phyloP scores from a whole-genome alignment of 2,888 invertebrate species.

The Eristalinus aeneus region DNA sequence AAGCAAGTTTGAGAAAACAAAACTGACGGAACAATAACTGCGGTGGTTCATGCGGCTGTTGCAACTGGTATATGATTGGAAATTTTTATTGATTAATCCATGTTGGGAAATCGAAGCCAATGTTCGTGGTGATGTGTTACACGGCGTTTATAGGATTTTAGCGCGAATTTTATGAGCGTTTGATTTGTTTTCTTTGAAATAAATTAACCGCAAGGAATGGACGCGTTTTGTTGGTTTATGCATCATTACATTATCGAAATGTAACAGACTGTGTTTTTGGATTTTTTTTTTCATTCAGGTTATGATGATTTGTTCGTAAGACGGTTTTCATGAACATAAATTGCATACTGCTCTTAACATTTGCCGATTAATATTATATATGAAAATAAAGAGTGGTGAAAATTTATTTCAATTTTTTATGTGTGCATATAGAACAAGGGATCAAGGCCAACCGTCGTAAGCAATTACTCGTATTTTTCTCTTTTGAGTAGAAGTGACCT shows the following conservation, averaged over 20 bases:
- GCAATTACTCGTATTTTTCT: too few species aligned
- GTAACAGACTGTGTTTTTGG: too few species aligned
- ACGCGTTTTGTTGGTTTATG: not conserved
- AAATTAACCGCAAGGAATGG: not conserved
- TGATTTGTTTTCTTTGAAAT: not conserved
- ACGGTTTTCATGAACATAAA: too few species aligned
- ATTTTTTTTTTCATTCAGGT: not conserved
- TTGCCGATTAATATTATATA: too few species aligned
- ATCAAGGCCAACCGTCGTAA: too few species aligned
- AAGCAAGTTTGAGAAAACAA: not conserved
- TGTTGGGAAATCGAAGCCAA: not conserved
- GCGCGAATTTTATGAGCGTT: not conserved
- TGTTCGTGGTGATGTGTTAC: not conserved
- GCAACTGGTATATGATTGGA: not conserved
- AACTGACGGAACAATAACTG: not conserved
- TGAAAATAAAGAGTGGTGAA: too few species aligned
- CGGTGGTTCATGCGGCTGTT: not conserved
- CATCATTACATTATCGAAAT: not conserved
- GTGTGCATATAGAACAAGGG: too few species aligned
- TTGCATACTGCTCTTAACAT: too few species aligned
- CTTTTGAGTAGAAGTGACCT: too few species aligned
- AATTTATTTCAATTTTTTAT: too few species aligned
- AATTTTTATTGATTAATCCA: not conserved
- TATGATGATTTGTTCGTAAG: not conserved
- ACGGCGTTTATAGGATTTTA: not conserved